These are phyloP conservation scores for Sparidentex hasta DNA, from an alignment of 2,797 vertebrate genomes.

Conservation along the genomic window DNA sequence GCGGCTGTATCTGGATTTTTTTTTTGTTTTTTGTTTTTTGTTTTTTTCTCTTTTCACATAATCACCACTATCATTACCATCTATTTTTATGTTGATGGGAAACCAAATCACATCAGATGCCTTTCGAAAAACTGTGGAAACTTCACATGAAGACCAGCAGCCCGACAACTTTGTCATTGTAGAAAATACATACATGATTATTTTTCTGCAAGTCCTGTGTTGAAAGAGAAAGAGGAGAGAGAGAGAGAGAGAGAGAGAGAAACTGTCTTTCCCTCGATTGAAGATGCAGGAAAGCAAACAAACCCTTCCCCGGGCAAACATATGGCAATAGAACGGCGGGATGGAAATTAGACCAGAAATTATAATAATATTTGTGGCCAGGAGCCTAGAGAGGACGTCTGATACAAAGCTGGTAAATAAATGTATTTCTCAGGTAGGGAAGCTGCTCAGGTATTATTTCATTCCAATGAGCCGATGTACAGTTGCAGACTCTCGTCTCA, in stretches of 20 bases:
- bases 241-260: not conserved
- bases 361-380: slow-evolving; percentile 63
- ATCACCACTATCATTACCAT: slow-evolving; percentile 22
- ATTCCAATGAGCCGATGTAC: slow-evolving; percentile 69
- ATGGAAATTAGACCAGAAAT: slow-evolving; percentile 69
- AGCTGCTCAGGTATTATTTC: slow-evolving; percentile 69
- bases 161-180: slow-evolving; percentile 6
- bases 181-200: slow-evolving; percentile 32
- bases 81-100: slow-evolving; percentile 22
- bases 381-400: slow-evolving; percentile 54
- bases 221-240: not conserved
- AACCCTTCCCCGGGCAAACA: slow-evolving; percentile 66
- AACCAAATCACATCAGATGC: slow-evolving; percentile 8
- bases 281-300: slow-evolving; percentile 65
- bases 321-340: slow-evolving; percentile 67
- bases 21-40: slow-evolving; percentile 35
- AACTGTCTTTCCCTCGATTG: slow-evolving; percentile 33
- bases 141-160: not conserved
- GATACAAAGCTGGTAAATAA: slow-evolving; percentile 72
- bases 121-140: not conserved
- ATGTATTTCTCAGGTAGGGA: slow-evolving; percentile 64
- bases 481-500: slow-evolving; percentile 64
- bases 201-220: slow-evolving; percentile 23
- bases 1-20: slow-evolving; percentile 38
- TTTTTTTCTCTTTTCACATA: not conserved